Base-by-base conservation (phyloP, 1,140 invertebrate species). In the Neuroterus valhalla region DNA sequence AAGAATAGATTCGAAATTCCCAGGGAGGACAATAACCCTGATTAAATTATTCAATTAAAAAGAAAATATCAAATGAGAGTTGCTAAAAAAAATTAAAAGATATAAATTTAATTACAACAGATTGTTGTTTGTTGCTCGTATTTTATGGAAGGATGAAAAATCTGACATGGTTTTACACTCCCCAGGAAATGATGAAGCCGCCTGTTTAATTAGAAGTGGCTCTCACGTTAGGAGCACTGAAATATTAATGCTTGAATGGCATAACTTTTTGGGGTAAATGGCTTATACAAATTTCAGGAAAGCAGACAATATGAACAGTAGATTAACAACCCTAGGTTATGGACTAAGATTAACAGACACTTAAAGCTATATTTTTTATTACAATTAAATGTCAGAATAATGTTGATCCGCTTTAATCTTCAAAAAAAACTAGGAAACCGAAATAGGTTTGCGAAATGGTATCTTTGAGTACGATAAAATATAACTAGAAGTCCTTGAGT, bases 241-340 rank as follows among this genome's bases (percentile, higher is more conserved):
- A 21, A 55, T 21, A 55, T 55, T 55, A 55, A 55, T 55, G n/a
- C 50, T 55, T 55, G 50, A 17, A 55, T 55, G 50, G 23, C 19
- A 23, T 55, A 55, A 55, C 50, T 55, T 55, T 55, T 11, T 21
- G 11, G 23, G 50, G 17, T 55, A 55, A 55, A 55, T 55, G 50
- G 50, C 50, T 55, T 55, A 55, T 55, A 55, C 50, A 55, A 55
- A 55, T 55, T 55, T 55, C 50, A 55, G 21, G 50, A 55, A 55
- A 55, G 19, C 23, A 17, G 50, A 55, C 50, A 55, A 55, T 55
- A 55, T 55, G 50, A 55, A 11, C 50, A 23, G 23, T 11, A 17
- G 3, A 21, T 23, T 23, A 55, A 21, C n/a, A n/a, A n/a, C n/a
- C n/a, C n/a, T 55, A 12, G 50, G 23, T 21, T 55, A 12, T 55